Base-by-base conservation (phyloP, 2,797 vertebrate genomes). In the Tenualosa thibaudeaui region DNA sequence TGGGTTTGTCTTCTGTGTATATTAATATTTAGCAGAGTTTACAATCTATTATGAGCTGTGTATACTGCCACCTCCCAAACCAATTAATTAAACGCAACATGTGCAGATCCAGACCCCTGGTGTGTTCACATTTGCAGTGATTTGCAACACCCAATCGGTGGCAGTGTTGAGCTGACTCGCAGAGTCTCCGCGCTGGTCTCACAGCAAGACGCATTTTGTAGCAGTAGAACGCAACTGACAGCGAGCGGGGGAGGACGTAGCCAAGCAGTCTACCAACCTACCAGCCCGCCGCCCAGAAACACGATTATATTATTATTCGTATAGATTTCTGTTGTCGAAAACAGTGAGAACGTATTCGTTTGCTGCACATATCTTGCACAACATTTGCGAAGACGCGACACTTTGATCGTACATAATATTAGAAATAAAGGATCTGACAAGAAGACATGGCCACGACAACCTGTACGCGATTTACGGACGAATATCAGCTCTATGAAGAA, bases 401-500 rank as follows among this genome's bases (percentile, higher is more conserved):
- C 37, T 78, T 46, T 22, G 8, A 78, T 22, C 37, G 22, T 78
- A 78, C 5, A 40, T 78, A 46, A 46, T 13, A 43, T 43, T 78
- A 78, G 37, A 40, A 71, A 71, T 58, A 43, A 75, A 81, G 58
- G 68, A 78, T 54, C 83, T 90, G 85, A 89, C 13, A 60, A 88
- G 88, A 89, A 93, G 94, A 95, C 93, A 99, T 99, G 98, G 97
- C 98, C 90, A 96, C 96, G 92, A 97, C 97, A 92, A 97, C 97
- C 93, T 98, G 98, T 92, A 99, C 98, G 93, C 96, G 98, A 92
- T 99, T 99, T 93, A 99, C 98, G 88, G 98, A 99, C 94, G 98
- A 99, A 84, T 99, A 96, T 93, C 98, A 99, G 96, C 96, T 99
- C 13, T 99, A 98, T 92, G 98, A 99, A 94, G 98, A 99, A 97